Base-by-base conservation (phyloP, 1,140 invertebrate genomes). In the Achatina immaculata region DNA sequence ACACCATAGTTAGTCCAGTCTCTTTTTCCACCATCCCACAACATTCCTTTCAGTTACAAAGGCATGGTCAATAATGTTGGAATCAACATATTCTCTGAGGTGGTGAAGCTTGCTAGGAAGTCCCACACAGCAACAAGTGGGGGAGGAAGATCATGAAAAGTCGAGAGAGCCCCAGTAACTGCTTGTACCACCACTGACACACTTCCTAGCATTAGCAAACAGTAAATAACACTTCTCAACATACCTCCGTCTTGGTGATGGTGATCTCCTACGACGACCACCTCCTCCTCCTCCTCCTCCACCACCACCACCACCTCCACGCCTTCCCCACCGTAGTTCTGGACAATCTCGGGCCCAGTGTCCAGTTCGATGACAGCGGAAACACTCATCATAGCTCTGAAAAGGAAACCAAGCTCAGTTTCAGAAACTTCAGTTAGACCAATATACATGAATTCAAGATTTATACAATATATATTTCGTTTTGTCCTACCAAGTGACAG, bases 341-440 rank as follows among this genome's bases (percentile, higher is more conserved):
- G 89, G 90, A 85, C 91, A 92, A 82, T 92, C 91, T 77, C 91
- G 81, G 0, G 91, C 90, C 90, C 90, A 91, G 77, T 92, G 91
- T 9, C 91, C 91, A 42, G 86, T 83, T 28, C 91, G 85, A 73
- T 90, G 88, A 82, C 91, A 92, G 66, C 90, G 84, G 82, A 91
- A 91, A 80, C 91, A 92, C 73, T 92, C 91, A 86, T 91, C 91
- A 82, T 87, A 88, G 31, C 84, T 85, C 89, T 91, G 81, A 34
- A 81, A 66, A 72, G 24, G 31, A 58, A 58, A 40, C 42, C 19
- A 36, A 42, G 66, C 21, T n/a, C n/a, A n/a, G n/a, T n/a, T n/a
- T n/a, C n/a, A n/a, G n/a, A n/a, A n/a, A n/a, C n/a, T n/a, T n/a
- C n/a, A n/a, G n/a, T n/a, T n/a, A n/a, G n/a, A n/a, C 51, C 51